These are phyloP conservation scores for Bufotes viridis DNA, from an alignment of 2,797 vertebrate species.

Conservation along the genomic window DNA sequence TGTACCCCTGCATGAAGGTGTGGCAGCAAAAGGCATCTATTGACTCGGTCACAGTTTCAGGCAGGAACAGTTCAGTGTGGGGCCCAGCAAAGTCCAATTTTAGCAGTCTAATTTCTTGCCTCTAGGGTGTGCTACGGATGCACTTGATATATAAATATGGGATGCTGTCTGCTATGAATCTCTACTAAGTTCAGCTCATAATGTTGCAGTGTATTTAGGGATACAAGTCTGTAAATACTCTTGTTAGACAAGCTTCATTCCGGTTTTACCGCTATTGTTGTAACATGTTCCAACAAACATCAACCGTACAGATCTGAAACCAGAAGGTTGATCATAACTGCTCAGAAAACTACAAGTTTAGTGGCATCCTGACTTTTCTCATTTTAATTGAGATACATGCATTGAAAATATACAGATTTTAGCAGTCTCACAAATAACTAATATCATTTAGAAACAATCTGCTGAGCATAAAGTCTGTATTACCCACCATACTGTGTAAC, in stretches of 20 bases:
- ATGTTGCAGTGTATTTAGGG: not conserved
- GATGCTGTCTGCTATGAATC: not conserved
- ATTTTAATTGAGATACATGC: slow-evolving; percentile 13
- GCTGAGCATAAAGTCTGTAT: slow-evolving; percentile 67
- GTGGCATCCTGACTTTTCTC: not conserved
- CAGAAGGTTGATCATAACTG: not conserved
- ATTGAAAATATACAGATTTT: slow-evolving; percentile 37
- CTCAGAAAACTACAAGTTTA: not conserved
- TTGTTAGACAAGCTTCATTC: slow-evolving; percentile 9
- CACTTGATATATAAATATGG: not conserved
- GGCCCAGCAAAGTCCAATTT: not conserved
- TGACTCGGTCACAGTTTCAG: no score
- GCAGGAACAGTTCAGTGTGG: no score
- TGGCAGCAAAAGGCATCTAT: no score
- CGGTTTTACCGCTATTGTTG: not conserved
- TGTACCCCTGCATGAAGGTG: no score
- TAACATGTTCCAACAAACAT: not conserved
- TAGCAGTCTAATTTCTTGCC: no score
- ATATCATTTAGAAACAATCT: slow-evolving; percentile 59
- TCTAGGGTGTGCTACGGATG: not conserved
- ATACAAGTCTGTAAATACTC: slow-evolving; percentile 16
- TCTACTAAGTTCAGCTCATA: not conserved
- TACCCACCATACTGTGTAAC: slow-evolving; percentile 96
- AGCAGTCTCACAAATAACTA: slow-evolving; percentile 44
- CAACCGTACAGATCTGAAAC: not conserved